phyloP scores from a whole-genome alignment of 2,797 vertebrate species.

The Enteromius afrohamiltoni region DNA sequence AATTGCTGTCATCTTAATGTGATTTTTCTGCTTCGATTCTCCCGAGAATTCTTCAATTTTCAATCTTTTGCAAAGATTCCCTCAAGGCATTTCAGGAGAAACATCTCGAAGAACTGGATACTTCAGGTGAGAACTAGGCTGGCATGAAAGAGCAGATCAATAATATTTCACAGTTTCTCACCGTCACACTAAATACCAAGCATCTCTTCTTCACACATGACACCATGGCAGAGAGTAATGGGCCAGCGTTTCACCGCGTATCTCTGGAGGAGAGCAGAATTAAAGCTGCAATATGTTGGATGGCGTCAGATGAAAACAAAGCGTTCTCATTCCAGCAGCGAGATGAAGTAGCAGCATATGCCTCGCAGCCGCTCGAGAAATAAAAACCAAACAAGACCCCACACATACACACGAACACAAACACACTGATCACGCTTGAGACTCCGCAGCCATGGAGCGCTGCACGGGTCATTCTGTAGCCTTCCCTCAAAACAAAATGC shows the following conservation, averaged over 20 bases:
- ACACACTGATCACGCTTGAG: slow-evolving; percentile 67
- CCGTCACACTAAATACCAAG: background rate
- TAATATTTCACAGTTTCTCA: background rate
- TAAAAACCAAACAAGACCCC: slow-evolving; percentile 48
- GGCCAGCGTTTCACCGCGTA: background rate
- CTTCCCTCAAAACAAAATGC: background rate
- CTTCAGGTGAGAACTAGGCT: background rate
- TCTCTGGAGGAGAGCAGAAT: slow-evolving; percentile 29
- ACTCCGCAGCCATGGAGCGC: slow-evolving; percentile 1
- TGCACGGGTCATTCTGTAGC: background rate
- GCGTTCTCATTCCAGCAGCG: slow-evolving; percentile 24
- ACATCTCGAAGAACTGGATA: slow-evolving; percentile 1
- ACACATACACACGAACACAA: slow-evolving; percentile 42
- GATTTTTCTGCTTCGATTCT: background rate
- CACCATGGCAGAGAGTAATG: background rate
- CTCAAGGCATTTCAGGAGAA: background rate
- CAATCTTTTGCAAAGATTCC: background rate
- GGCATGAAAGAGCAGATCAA: background rate
- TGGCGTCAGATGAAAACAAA: slow-evolving; percentile 15
- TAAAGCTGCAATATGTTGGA: slow-evolving; percentile 43
- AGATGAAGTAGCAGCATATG: slow-evolving; percentile 46
- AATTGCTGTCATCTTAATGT: background rate
- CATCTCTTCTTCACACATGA: background rate
- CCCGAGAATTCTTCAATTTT: background rate
- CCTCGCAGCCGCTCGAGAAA: slow-evolving; percentile 34